A percentile compares a stretch with the other conserved stretches of the same genome.
These are phyloP conservation scores for Poecilia picta DNA, from an alignment of 2,797 vertebrate species.

Conservation along the genomic window DNA sequence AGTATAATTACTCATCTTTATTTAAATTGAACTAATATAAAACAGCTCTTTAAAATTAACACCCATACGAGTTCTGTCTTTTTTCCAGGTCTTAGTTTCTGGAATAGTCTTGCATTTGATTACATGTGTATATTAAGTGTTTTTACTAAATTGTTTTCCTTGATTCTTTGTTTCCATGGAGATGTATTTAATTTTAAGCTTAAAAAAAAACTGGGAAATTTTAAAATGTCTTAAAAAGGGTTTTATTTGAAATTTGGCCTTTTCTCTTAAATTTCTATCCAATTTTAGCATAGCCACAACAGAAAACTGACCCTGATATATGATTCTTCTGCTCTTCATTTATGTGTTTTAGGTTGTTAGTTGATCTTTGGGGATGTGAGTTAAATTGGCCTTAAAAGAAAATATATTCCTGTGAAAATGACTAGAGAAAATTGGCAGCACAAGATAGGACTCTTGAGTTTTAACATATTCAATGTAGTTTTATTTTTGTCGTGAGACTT, in stretches of 20 bases:
- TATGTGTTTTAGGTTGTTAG: not conserved
- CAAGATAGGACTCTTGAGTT: not conserved
- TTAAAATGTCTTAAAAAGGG: not conserved
- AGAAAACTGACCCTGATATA: not conserved
- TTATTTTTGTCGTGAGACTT: too few relatives aligned
- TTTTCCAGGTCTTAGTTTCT: not conserved
- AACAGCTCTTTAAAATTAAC: not conserved
- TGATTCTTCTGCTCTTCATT: not conserved
- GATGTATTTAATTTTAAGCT: not conserved
- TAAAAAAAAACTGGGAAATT: not conserved
- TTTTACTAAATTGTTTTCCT: constrained; percentile 2
- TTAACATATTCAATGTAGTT: too few relatives aligned
- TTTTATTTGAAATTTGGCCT: not conserved
- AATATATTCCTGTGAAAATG: not conserved
- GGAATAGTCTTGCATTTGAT: not conserved
- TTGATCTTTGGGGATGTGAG: not conserved
- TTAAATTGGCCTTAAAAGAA: not conserved
- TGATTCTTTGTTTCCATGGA: not conserved
- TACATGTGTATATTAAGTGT: not conserved
- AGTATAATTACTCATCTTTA: not conserved
- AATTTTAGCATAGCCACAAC: not conserved
- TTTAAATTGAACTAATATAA: not conserved
- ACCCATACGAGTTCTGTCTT: not conserved
- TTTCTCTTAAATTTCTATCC: not conserved
- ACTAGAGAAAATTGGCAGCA: not conserved